Evolutionary conservation across 2,113 vertebrate species (phyloP).

Genomic region (Nycticorax nycticorax): DNA sequence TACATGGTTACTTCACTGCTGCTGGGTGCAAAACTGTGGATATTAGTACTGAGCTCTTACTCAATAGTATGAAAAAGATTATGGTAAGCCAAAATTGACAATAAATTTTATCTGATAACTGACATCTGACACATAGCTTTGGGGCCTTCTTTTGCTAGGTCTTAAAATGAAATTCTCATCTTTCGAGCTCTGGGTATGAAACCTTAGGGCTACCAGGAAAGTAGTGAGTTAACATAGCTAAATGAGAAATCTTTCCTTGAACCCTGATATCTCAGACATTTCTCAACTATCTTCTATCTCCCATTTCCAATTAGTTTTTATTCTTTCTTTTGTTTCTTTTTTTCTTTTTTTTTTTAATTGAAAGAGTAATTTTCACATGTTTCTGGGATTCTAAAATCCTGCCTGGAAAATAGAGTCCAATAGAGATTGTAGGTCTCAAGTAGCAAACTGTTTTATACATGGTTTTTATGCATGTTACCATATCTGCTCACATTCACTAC

Average conservation of each 20-base stretch:
- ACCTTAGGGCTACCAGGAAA: not conserved
- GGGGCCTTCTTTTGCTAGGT: not conserved
- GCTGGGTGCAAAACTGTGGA: not conserved
- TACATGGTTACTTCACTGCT: not conserved
- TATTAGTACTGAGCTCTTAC: not conserved
- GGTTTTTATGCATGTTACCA: fast-evolving
- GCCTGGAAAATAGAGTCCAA: not conserved
- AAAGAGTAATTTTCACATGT: not conserved
- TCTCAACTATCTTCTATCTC: not conserved
- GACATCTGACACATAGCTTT: not conserved
- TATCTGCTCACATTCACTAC: not conserved
- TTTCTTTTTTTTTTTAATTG: not conserved
- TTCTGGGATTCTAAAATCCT: not conserved
- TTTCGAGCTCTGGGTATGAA: not conserved
- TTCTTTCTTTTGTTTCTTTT: too few relatives aligned
- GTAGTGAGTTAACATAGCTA: not conserved
- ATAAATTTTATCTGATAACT: not conserved
- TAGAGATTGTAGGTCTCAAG: not conserved
- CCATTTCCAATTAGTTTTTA: not conserved
- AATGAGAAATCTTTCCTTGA: not conserved
- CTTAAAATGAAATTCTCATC: not conserved
- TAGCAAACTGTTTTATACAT: not conserved
- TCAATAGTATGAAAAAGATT: not conserved
- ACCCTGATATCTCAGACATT: not conserved
- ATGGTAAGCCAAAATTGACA: not conserved